A percentile compares a stretch with the other conserved stretches of the same genome.
These are phyloP conservation scores for Alloplasta piceator DNA, from an alignment of 2,888 invertebrate species.

Conservation along the genomic window DNA sequence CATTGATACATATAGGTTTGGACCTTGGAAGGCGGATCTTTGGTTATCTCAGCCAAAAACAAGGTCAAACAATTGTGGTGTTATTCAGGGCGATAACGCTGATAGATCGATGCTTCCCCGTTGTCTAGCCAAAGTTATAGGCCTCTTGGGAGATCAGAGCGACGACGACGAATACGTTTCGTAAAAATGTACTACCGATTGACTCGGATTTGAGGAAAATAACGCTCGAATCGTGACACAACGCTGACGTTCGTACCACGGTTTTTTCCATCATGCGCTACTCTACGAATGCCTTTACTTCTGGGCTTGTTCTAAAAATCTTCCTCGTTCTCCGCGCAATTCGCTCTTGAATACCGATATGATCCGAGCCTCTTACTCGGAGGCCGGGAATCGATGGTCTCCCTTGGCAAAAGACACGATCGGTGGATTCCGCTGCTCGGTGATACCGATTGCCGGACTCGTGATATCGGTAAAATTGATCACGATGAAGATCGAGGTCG, in stretches of 20 bases:
- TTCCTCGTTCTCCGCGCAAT: no score
- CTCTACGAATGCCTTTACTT: constrained; percentile 26
- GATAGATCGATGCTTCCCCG: neutral
- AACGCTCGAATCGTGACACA: constrained; percentile 35
- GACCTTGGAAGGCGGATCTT: no score
- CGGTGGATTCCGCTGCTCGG: no score
- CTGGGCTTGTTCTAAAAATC: neutral
- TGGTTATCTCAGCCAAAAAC: no score
- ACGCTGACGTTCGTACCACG: constrained; percentile 45
- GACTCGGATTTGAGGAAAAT: neutral
- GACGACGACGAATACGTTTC: constrained; percentile 28
- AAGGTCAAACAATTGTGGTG: no score
- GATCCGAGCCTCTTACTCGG: neutral
- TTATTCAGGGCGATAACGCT: neutral
- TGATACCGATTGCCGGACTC: no score
- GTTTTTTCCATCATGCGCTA: constrained; percentile 63
- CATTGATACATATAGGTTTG: no score
- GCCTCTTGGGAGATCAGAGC: constrained; percentile 45
- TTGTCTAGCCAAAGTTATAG: constrained; percentile 48
- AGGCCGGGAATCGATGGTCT: no score
- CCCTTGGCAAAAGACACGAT: no score
- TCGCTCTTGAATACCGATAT: no score
- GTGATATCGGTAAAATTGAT: no score
- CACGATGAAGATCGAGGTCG: no score
- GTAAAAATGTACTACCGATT: constrained; percentile 19